These are phyloP conservation scores for Palythoa caribaeorum DNA, from an alignment of 92 coral and sea anemone species.

Conservation along the genomic window DNA sequence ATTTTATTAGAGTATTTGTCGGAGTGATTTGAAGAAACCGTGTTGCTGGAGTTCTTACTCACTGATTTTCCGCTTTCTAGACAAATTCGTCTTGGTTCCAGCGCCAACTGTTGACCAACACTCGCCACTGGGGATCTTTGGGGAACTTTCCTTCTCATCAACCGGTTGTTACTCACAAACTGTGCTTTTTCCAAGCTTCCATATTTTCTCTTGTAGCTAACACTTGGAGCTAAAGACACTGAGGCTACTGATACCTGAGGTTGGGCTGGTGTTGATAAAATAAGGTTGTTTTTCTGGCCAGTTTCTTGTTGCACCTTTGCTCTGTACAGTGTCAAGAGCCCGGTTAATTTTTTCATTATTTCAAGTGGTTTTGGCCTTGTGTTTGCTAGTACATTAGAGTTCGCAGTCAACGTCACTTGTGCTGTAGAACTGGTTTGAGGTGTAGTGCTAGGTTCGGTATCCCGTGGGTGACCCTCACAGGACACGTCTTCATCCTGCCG, in stretches of 20 bases:
- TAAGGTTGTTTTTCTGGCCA: background rate
- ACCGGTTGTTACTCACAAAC: background rate
- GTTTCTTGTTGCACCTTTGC: slow-evolving; percentile 12
- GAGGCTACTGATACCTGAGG: background rate
- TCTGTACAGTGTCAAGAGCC: slow-evolving; percentile 29
- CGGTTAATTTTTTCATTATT: slow-evolving; percentile 20
- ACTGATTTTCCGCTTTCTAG: background rate
- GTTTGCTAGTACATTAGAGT: background rate
- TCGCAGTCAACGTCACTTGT: background rate
- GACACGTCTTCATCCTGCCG: background rate
- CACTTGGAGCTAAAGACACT: background rate
- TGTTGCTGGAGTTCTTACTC: background rate
- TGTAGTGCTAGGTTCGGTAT: background rate
- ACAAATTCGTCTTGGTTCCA: background rate
- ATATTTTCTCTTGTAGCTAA: slow-evolving; percentile 14
- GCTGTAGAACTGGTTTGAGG: background rate
- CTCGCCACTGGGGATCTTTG: background rate
- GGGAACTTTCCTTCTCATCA: background rate
- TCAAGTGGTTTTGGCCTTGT: background rate
- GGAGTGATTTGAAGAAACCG: background rate
- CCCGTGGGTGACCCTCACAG: background rate
- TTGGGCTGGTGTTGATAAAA: background rate
- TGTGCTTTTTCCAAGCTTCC: background rate
- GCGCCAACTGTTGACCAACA: background rate
- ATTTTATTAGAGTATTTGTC: no score